phyloP scores from a whole-genome alignment of 2,797 vertebrate species.

The Xiphophorus birchmanni region DNA sequence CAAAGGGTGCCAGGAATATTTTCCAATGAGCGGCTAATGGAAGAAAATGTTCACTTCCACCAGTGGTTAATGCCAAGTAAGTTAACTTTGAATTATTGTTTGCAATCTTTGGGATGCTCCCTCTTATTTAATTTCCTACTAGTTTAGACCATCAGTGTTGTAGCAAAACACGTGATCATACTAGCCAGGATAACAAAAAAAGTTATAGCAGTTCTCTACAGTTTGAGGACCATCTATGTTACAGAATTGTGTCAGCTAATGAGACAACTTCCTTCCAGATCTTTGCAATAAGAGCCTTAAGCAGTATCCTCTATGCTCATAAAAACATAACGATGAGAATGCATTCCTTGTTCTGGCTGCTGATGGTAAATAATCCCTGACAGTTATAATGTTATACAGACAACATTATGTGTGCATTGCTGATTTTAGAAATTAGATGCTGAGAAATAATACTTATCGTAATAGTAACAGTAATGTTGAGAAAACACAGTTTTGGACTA shows the following conservation, averaged over 20 bases:
- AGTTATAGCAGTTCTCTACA: too few species aligned
- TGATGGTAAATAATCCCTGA: conserved; percentile 1
- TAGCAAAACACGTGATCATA: background rate
- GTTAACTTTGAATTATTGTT: background rate
- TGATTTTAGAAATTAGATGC: background rate
- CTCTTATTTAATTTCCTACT: background rate
- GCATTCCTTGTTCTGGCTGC: background rate
- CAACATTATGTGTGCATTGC: background rate
- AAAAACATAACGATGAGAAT: background rate
- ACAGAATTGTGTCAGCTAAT: background rate
- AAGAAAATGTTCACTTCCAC: background rate
- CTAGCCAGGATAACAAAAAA: background rate
- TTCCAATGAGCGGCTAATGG: background rate
- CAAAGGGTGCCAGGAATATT: background rate
- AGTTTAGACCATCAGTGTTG: background rate
- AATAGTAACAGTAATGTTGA: background rate
- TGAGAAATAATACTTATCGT: background rate
- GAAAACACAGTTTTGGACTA: background rate
- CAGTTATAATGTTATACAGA: background rate
- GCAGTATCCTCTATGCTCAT: background rate
- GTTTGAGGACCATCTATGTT: background rate
- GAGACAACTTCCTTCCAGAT: background rate
- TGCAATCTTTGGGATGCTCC: background rate
- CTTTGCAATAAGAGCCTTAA: background rate
- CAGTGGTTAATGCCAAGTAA: background rate